Evolutionary conservation across 2,888 invertebrate species (phyloP).

Genomic region (Campoplex capitator): DNA sequence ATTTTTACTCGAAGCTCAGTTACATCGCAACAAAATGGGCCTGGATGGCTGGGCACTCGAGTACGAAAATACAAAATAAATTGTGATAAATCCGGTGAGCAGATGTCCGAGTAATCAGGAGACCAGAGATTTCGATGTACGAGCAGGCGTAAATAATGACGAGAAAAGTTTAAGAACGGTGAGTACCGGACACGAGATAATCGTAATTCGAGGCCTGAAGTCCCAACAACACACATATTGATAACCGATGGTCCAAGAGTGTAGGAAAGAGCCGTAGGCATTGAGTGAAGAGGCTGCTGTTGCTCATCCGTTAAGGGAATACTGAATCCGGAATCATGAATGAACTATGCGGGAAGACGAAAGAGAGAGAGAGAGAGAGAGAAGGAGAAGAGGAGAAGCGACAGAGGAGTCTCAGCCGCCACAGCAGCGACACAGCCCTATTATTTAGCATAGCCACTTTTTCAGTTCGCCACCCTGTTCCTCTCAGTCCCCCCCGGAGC

Average conservation of each 20-base stretch:
- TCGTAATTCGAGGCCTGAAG: conserved; percentile 23
- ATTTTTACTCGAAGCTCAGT: neutral
- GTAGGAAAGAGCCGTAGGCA: conserved; percentile 38
- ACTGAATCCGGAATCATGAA: conserved; percentile 79
- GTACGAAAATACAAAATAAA: neutral
- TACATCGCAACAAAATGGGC: neutral
- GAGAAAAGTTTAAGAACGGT: neutral
- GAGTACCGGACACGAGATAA: conserved; percentile 9
- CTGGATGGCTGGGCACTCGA: neutral
- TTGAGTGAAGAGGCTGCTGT: conserved; percentile 54
- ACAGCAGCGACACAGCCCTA: conserved; percentile 76
- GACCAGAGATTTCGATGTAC: neutral
- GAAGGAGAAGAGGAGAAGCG: conserved; percentile 64
- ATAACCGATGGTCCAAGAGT: conserved; percentile 43
- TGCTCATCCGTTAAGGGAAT: conserved; percentile 73
- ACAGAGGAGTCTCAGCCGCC: conserved; percentile 70
- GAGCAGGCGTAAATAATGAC: conserved; percentile 5
- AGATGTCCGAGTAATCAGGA: neutral
- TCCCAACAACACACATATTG: conserved; percentile 23
- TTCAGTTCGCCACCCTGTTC: conserved; percentile 75
- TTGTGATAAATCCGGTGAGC: neutral
- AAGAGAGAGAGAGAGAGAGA: conserved; percentile 45
- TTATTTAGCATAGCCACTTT: conserved; percentile 84
- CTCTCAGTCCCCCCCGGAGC: conserved; percentile 74
- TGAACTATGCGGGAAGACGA: conserved; percentile 79